Conservation (phyloP, 2,888 invertebrate genomes). For the Synanthedon formicaeformis region DNA sequence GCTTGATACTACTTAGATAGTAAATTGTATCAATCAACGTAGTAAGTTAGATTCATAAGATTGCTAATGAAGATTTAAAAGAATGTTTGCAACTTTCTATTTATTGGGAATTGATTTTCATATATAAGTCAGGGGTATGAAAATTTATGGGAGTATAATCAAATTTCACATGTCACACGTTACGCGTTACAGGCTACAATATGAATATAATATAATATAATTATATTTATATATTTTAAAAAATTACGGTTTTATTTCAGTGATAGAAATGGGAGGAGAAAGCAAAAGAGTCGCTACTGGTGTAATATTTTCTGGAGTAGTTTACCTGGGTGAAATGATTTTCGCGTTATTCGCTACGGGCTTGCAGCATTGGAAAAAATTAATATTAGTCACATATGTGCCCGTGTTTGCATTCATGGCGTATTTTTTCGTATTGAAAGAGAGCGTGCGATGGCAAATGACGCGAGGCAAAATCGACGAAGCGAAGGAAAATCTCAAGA, state of each 20-base stretch:
- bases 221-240: too few species aligned
- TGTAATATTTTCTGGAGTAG: conserved; percentile 43
- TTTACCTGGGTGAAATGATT: conserved; percentile 43
- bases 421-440: conserved; percentile 32
- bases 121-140: too few species aligned
- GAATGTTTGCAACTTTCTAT: too few species aligned
- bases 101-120: too few species aligned
- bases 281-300: conserved; percentile 44
- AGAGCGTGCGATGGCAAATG: conserved; percentile 51
- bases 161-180: too few species aligned
- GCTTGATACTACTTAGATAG: too few species aligned
- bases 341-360: conserved; percentile 44
- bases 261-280: conserved; percentile 50
- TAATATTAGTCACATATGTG: conserved; percentile 34
- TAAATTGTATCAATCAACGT: too few species aligned
- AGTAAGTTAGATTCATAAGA: too few species aligned
- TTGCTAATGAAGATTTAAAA: too few species aligned
- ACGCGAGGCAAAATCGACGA: conserved; percentile 33
- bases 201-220: too few species aligned
- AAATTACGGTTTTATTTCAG: conserved; percentile 21
- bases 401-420: conserved; percentile 34
- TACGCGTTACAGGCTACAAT: too few species aligned
- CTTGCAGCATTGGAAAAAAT: conserved; percentile 41
- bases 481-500: conserved; percentile 34
- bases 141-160: too few species aligned